These are phyloP conservation scores for Notospermus geniculatus DNA, from an alignment of 1,140 invertebrate species.

Conservation along the genomic window DNA sequence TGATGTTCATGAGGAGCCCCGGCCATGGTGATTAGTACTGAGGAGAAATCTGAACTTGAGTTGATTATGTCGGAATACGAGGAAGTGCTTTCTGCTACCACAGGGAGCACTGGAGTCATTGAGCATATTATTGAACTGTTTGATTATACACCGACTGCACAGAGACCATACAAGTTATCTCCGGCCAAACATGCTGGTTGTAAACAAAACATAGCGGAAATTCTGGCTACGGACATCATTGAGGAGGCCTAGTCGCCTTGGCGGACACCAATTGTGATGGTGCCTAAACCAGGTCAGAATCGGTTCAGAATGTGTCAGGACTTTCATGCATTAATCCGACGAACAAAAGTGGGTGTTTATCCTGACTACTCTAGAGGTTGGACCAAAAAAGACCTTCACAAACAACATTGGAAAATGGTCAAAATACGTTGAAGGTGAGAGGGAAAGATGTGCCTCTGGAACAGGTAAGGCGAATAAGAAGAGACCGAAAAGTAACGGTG, in stretches of 20 bases:
- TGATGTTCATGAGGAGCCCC: no score
- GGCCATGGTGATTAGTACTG: no score
- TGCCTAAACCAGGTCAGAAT: conserved; percentile 30
- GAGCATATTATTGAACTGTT: background rate
- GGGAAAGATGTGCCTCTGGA: no score
- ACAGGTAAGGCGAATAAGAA: no score
- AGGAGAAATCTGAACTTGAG: background rate
- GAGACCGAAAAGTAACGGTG: no score
- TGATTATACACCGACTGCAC: conserved; percentile 9
- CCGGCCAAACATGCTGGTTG: conserved; percentile 13
- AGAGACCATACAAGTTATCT: conserved; percentile 15
- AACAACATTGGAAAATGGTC: no score
- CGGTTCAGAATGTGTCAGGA: conserved; percentile 36
- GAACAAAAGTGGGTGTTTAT: conserved; percentile 29
- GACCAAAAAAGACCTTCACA: no score
- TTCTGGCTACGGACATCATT: conserved; percentile 29
- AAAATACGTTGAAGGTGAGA: no score
- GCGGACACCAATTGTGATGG: conserved; percentile 40
- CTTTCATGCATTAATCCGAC: conserved; percentile 33
- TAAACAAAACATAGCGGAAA: conserved; percentile 11
- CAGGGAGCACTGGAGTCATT: background rate
- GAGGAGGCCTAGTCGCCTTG: conserved; percentile 32
- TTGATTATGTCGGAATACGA: background rate
- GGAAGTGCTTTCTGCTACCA: background rate
- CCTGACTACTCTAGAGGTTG: no score